A percentile compares a stretch with the other conserved stretches of the same genome.
These are phyloP conservation scores for Phoeniculus purpureus DNA, from an alignment of 2,797 vertebrate genomes.

Conservation along the genomic window DNA sequence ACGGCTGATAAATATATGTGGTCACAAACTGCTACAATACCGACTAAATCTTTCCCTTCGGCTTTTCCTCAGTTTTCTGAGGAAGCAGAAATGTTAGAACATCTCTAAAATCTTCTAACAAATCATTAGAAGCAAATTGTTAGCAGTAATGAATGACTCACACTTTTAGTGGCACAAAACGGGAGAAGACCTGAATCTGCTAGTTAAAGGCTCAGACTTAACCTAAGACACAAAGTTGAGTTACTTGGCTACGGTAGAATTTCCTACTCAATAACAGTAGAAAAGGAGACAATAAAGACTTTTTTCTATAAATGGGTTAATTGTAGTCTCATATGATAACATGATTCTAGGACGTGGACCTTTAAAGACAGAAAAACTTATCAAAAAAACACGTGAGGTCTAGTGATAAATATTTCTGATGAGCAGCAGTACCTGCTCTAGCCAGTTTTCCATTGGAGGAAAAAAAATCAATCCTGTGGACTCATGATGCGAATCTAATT, in stretches of 20 bases:
- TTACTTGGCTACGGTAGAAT: background rate
- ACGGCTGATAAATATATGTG: background rate
- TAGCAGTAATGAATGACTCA: background rate
- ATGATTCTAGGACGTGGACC: background rate
- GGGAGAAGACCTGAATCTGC: background rate
- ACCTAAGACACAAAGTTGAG: background rate
- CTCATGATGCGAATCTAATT: constrained; percentile 26
- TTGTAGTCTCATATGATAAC: background rate
- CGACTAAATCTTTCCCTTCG: background rate
- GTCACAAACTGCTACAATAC: background rate
- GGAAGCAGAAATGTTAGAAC: background rate
- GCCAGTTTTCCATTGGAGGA: background rate
- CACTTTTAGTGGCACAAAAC: background rate
- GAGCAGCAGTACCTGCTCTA: background rate
- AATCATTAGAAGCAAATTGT: background rate
- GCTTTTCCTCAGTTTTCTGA: background rate
- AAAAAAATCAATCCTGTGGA: constrained; percentile 24
- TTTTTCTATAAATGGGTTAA: background rate
- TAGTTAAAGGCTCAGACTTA: background rate
- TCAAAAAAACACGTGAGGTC: background rate
- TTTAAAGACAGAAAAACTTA: background rate
- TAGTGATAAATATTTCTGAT: background rate
- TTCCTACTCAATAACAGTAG: background rate
- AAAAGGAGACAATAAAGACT: background rate
- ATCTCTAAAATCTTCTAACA: no score